Evolutionary conservation across 2,113 vertebrate genomes (phyloP).

Genomic region (Chaetodon trifascialis): DNA sequence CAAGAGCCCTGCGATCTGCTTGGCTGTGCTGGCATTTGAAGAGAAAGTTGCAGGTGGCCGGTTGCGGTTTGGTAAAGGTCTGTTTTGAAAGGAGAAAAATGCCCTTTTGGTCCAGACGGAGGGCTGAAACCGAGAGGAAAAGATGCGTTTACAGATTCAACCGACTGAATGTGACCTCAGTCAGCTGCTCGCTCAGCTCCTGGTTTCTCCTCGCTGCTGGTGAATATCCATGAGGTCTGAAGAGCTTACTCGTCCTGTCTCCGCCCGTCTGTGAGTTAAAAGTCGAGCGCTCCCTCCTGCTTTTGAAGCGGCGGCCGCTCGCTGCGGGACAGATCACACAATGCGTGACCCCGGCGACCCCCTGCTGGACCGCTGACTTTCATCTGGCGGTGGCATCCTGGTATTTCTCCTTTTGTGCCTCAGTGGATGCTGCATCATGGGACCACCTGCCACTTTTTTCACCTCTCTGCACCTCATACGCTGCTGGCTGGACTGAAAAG

Average conservation of each 20-base stretch:
- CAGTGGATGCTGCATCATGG: constrained; percentile 6
- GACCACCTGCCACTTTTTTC: neutral
- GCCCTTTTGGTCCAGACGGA: neutral
- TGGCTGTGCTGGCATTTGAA: too few relatives aligned
- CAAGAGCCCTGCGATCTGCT: too few relatives aligned
- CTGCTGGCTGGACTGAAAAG: neutral
- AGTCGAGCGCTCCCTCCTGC: constrained; percentile 14
- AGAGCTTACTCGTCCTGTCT: constrained; percentile 38
- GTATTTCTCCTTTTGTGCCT: neutral
- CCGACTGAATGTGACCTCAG: neutral
- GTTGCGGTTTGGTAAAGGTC: neutral
- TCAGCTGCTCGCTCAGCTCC: neutral
- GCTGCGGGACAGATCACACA: constrained; percentile 20
- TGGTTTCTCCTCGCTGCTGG: constrained; percentile 20
- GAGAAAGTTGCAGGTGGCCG: too few relatives aligned
- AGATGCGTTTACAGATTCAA: neutral
- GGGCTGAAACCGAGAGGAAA: neutral
- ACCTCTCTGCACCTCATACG: neutral
- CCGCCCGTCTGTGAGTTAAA: constrained; percentile 16
- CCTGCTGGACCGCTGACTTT: constrained; percentile 34
- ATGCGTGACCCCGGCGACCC: constrained; percentile 3
- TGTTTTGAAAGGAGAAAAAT: neutral
- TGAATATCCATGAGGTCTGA: constrained; percentile 36
- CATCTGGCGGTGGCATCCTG: constrained; percentile 8
- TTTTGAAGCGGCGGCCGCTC: constrained; percentile 38